Evolutionary conservation across 2,888 invertebrate genomes (phyloP).

Genomic region (Acrobeloides nanus): DNA sequence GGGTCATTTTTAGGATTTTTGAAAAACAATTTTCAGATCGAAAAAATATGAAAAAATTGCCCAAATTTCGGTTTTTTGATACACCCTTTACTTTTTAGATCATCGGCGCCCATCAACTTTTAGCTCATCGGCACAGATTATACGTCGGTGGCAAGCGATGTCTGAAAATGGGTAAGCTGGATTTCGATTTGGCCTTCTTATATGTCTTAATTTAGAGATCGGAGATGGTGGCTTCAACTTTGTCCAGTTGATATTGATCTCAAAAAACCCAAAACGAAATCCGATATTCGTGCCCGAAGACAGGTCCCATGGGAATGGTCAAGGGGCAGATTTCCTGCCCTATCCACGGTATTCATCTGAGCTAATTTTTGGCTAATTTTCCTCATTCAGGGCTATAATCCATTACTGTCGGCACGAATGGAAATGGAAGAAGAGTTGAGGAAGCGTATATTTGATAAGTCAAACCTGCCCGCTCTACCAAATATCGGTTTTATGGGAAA

Average conservation of each 20-base stretch:
- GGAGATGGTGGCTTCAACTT: slow-evolving; percentile 34
- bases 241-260: slow-evolving; percentile 28
- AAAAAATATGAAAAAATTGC: too few relatives aligned
- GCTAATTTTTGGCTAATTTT: not conserved
- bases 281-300: slow-evolving; percentile 27
- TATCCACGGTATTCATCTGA: too few relatives aligned
- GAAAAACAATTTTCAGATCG: too few relatives aligned
- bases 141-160: slow-evolving; percentile 34
- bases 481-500: too few relatives aligned
- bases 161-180: slow-evolving; percentile 33
- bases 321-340: slow-evolving; percentile 27
- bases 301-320: slow-evolving; percentile 33
- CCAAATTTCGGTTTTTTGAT: too few relatives aligned
- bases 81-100: too few relatives aligned
- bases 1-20: too few relatives aligned
- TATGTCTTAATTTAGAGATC: slow-evolving; percentile 20
- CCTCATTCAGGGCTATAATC: slow-evolving; percentile 24
- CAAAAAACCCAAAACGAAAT: slow-evolving; percentile 23
- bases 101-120: slow-evolving; percentile 30
- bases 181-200: not conserved
- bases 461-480: too few relatives aligned
- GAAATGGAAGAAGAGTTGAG: slow-evolving; percentile 21
- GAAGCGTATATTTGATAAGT: slow-evolving; percentile 27
- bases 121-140: slow-evolving; percentile 30
- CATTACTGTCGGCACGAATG: slow-evolving; percentile 25